phyloP scores from a whole-genome alignment of 2,888 invertebrate genomes.

The Drosophila putrida region DNA sequence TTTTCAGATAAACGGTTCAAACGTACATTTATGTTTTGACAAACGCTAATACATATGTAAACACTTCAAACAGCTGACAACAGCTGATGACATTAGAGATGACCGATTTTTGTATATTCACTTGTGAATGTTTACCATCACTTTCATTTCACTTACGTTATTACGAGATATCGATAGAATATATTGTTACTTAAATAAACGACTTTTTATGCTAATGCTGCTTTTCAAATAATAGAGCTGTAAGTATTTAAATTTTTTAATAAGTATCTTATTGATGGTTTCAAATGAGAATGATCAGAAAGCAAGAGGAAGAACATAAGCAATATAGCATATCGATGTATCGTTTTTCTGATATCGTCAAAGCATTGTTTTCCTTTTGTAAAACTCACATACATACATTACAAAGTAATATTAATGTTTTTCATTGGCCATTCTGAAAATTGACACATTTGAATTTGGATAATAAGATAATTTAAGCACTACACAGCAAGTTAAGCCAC shows the following conservation, averaged over 20 bases:
- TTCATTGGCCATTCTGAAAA: not conserved
- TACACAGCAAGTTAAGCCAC: not conserved
- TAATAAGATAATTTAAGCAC: too few species aligned
- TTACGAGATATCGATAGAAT: not conserved
- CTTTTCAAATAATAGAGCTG: too few species aligned
- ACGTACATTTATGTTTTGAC: constrained; percentile 26
- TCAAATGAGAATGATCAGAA: too few species aligned
- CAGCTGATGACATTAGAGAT: constrained; percentile 46
- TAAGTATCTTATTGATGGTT: too few species aligned
- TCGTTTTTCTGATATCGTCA: too few species aligned
- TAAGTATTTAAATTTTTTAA: too few species aligned
- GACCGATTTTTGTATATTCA: constrained; percentile 9
- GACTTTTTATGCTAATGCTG: too few species aligned
- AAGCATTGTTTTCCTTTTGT: too few species aligned
- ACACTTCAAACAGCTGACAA: constrained; percentile 46
- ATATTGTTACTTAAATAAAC: not conserved
- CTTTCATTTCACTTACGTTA: not conserved
- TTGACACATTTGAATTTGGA: not conserved
- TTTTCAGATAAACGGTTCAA: constrained; percentile 13
- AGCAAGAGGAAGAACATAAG: too few species aligned
- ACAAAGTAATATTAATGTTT: not conserved
- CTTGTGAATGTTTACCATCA: not conserved
- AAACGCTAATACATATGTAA: constrained; percentile 35
- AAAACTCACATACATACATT: constrained; percentile 2
- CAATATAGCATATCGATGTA: not conserved